phyloP scores from a whole-genome alignment of 2,888 invertebrate species.

The Crocallis elinguaria region DNA sequence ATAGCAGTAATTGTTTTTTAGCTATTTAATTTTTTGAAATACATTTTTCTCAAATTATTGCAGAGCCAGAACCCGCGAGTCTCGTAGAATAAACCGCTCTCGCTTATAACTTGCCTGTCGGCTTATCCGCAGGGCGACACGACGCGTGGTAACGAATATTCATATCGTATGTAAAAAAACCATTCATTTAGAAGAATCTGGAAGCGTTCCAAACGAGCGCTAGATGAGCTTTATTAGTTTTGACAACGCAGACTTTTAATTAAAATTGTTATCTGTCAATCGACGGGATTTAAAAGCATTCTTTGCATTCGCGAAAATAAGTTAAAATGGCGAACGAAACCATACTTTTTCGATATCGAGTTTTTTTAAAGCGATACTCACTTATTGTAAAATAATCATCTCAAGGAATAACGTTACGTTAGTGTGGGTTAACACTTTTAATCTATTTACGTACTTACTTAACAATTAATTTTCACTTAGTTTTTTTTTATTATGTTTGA shows the following conservation, averaged over 20 bases:
- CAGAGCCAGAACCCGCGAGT: too few relatives aligned
- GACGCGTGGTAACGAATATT: slow-evolving; percentile 75
- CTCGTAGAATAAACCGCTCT: slow-evolving; percentile 26
- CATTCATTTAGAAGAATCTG: slow-evolving; percentile 70
- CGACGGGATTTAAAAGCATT: slow-evolving; percentile 32
- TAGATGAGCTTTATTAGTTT: slow-evolving; percentile 60
- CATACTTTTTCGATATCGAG: too few relatives aligned
- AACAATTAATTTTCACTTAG: too few relatives aligned
- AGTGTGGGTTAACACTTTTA: too few relatives aligned
- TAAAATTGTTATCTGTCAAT: slow-evolving; percentile 61
- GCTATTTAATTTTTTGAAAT: too few relatives aligned
- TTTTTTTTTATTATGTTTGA: too few relatives aligned
- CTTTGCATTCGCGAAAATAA: slow-evolving; percentile 11
- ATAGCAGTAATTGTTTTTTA: too few relatives aligned
- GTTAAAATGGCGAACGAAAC: slow-evolving; percentile 1
- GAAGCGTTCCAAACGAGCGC: slow-evolving; percentile 64
- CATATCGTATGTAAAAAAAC: slow-evolving; percentile 61
- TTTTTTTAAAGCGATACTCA: too few relatives aligned
- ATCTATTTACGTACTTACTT: too few relatives aligned
- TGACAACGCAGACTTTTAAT: slow-evolving; percentile 60
- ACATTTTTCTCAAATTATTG: too few relatives aligned
- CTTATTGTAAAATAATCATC: too few relatives aligned
- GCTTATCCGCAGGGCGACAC: slow-evolving; percentile 64
- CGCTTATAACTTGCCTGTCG: slow-evolving; percentile 38
- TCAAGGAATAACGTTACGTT: too few relatives aligned